phyloP scores from a whole-genome alignment of 1,140 invertebrate genomes.

The Brachionus asplanchnoidis region DNA sequence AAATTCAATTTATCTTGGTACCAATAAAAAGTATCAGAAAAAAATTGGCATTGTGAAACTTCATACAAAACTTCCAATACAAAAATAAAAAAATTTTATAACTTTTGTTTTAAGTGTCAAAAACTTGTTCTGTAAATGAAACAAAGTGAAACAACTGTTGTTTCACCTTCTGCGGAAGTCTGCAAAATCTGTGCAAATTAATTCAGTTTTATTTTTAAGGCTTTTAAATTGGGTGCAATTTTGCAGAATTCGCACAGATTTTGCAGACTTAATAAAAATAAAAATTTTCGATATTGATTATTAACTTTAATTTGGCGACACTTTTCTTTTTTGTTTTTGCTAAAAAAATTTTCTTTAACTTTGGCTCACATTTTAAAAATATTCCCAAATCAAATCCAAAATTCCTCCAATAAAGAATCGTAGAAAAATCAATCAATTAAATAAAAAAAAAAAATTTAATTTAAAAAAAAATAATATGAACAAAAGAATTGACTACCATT shows the following conservation, averaged over 20 bases:
- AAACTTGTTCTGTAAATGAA: too few species aligned
- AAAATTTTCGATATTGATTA: background rate
- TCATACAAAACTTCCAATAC: too few species aligned
- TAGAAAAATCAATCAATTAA: background rate
- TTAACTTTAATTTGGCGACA: background rate
- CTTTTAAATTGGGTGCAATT: background rate
- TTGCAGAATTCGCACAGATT: too few species aligned
- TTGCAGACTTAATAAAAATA: background rate
- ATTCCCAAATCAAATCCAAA: background rate
- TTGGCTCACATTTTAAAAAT: background rate
- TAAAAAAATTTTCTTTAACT: too few species aligned
- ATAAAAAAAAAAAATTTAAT: background rate
- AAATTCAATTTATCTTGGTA: background rate
- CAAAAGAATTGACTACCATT: background rate
- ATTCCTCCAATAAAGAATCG: background rate
- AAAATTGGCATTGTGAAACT: too few species aligned
- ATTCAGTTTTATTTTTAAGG: too few species aligned
- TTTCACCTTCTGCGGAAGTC: too few species aligned
- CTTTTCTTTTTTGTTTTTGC: background rate
- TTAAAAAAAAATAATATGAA: background rate
- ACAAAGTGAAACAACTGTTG: too few species aligned
- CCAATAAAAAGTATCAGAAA: background rate
- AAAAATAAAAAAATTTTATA: too few species aligned
- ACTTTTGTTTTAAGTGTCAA: too few species aligned
- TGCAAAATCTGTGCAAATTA: too few species aligned